Conservation (phyloP, 2,888 invertebrate genomes). For the Watsonalla cultraria region DNA sequence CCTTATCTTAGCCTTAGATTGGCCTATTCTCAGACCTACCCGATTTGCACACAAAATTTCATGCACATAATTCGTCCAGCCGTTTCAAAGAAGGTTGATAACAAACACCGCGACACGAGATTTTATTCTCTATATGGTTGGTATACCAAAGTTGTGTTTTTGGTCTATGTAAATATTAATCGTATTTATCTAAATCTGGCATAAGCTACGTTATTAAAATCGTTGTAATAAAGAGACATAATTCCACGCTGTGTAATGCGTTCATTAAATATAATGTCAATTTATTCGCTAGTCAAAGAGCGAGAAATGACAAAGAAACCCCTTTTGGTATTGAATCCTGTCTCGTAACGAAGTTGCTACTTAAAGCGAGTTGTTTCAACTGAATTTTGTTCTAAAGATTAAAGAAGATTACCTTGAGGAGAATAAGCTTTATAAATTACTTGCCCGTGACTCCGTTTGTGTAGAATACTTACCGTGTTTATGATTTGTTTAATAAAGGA, state of each 20-base stretch:
- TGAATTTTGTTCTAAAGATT: conserved; percentile 40
- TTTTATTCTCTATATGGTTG: no score
- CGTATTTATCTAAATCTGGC: background rate
- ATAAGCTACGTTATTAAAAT: no score
- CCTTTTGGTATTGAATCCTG: conserved; percentile 34
- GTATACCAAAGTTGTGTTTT: no score
- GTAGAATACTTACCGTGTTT: conserved; percentile 17
- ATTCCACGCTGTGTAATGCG: background rate
- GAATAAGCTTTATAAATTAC: conserved; percentile 39
- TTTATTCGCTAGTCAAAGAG: conserved; percentile 14
- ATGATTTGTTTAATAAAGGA: conserved; percentile 29
- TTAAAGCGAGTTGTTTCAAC: conserved; percentile 41
- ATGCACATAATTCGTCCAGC: no score
- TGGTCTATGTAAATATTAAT: background rate
- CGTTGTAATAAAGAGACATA: no score
- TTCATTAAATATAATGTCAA: conserved; percentile 11
- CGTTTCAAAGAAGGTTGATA: no score
- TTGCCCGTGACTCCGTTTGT: no score
- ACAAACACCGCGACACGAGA: no score
- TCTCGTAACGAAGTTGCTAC: conserved; percentile 42
- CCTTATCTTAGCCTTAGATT: no score
- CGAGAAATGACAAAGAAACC: conserved; percentile 29
- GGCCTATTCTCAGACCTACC: no score
- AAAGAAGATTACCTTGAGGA: conserved; percentile 36
- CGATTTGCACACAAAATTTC: no score